Evolutionary conservation across 2,888 invertebrate species (phyloP), one percentile per base, ranked within the genome.

Genomic region (Flabesymbios commensalis): DNA sequence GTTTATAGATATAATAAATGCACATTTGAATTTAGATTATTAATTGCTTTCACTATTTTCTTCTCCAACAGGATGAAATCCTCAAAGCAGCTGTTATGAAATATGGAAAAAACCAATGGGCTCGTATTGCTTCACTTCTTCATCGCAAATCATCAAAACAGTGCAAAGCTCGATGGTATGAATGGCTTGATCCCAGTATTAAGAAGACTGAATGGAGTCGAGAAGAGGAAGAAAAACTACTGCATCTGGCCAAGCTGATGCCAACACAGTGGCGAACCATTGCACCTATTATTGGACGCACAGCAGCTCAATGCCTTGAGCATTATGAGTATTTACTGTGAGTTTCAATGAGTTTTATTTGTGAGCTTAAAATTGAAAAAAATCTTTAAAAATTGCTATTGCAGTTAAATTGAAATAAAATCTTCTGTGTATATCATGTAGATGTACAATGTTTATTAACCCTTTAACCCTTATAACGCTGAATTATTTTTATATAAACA

Each of bases 101-200:
- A 90, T 99, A 99, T 91, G 99, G 99, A 73, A 99, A 99, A 87
- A 99, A 99, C 82, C 98, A 99, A 82, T 99, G 99, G 99, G 95
- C 96, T 57, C 91, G 99, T 78, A 99, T 99, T 82, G 99, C 99
- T 29, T 99, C 99, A 0, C 83, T 99, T 61, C 86, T 99, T 32
- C 99, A 99, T 82, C 88, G 99, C 75, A 99, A 99, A 83, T 97
- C 98, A 0, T 97, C 99, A 0, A 99, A 99, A 82, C 99, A 99
- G 83, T 99, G 99, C 84, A 99, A 99, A 84, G 96, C 97, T 22
- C 89, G 98, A 72, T 98, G 97, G 98, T 97, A 94, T 83, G 99
- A 99, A 79, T 99, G 99, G 99, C 84, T 99, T 70, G 99, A 99
- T 85, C 99, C 99, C 0, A 95, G 96, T 81, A 99, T 99, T 76